phyloP scores from a whole-genome alignment of 1,140 invertebrate genomes.

The Brachionus koreanus region DNA sequence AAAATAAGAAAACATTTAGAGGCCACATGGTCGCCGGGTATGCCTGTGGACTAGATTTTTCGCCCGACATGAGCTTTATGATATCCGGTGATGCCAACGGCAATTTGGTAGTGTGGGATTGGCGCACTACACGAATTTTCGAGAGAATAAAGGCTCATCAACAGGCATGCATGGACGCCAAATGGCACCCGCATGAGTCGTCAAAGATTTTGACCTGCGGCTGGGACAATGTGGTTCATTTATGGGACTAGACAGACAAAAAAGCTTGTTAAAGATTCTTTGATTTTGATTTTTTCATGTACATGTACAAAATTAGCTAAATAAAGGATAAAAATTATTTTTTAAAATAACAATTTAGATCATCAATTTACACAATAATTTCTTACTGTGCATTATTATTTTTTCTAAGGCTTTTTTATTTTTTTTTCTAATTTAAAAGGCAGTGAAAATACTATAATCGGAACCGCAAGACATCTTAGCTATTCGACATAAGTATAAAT shows the following conservation, averaged over 20 bases:
- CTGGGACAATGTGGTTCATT: constrained; percentile 97
- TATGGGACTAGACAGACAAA: constrained; percentile 68
- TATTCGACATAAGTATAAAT: too few species aligned
- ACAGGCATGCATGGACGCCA: constrained; percentile 82
- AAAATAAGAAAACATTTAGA: constrained; percentile 92
- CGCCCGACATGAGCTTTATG: constrained; percentile 97
- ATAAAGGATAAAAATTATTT: background rate
- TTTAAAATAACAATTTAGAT: background rate
- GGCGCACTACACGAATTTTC: constrained; percentile 95
- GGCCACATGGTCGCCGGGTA: constrained; percentile 99
- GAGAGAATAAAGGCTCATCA: constrained; percentile 99
- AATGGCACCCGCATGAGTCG: constrained; percentile 99
- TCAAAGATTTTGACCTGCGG: constrained; percentile 91
- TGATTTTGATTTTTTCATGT: background rate
- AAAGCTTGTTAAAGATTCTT: background rate
- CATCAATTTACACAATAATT: too few species aligned
- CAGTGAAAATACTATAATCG: too few species aligned
- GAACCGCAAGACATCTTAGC: too few species aligned
- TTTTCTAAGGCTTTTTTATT: too few species aligned
- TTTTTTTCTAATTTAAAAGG: too few species aligned
- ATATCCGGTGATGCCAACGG: constrained; percentile 99
- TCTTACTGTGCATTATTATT: too few species aligned
- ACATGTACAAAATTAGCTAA: background rate
- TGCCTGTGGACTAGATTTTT: constrained; percentile 93
- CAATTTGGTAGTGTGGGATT: constrained; percentile 97